Evolutionary conservation across 2,113 vertebrate genomes (phyloP).

Genomic region (Chaetura pelagica): DNA sequence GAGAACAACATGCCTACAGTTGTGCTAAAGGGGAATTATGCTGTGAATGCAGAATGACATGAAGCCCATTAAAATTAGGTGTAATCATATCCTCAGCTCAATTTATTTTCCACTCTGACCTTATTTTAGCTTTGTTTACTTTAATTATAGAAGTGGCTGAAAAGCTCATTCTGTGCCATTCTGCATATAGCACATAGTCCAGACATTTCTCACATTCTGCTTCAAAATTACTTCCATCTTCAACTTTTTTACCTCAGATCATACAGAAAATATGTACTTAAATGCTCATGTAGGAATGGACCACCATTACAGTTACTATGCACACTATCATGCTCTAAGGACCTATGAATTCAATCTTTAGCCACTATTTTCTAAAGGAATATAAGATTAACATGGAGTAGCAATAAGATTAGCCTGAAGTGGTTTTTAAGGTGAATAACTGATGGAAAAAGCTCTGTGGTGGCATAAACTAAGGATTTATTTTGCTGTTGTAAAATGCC

Average conservation of each 20-base stretch:
- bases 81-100: background rate
- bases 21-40: background rate
- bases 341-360: background rate
- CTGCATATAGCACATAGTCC: background rate
- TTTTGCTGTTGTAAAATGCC: background rate
- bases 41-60: background rate
- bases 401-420: background rate
- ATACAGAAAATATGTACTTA: background rate
- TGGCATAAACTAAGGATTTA: background rate
- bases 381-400: background rate
- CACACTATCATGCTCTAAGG: background rate
- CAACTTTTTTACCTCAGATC: background rate
- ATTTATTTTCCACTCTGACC: constrained; percentile 5
- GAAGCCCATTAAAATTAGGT: background rate
- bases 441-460: background rate
- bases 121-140: constrained; percentile 21
- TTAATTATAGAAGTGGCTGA: background rate
- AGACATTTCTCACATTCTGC: background rate
- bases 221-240: background rate
- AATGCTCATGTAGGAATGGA: background rate
- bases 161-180: background rate
- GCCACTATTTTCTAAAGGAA: background rate
- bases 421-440: background rate
- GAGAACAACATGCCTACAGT: background rate
- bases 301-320: too few species aligned